Conservation (phyloP, 2,113 vertebrate species). For the Columba livia region DNA sequence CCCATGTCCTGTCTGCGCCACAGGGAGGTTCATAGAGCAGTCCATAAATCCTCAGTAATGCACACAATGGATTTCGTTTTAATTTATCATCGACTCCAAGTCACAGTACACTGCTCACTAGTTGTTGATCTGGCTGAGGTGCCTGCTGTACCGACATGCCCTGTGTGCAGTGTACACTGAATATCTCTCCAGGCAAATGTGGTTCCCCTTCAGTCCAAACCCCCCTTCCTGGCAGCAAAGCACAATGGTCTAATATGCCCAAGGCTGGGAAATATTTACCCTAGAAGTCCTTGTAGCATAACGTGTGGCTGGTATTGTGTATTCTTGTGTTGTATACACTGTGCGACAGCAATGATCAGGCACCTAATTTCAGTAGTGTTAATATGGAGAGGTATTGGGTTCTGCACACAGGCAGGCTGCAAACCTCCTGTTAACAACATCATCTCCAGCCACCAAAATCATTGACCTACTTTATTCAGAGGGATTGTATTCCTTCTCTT, state of each 20-base stretch:
- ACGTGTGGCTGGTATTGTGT: not conserved
- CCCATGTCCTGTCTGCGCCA: not conserved
- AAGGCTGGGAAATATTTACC: not conserved
- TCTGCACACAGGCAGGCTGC: not conserved
- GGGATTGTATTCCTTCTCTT: not conserved
- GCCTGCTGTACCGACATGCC: not conserved
- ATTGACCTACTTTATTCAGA: not conserved
- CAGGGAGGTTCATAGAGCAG: not conserved
- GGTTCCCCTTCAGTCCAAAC: not conserved
- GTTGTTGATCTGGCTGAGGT: not conserved
- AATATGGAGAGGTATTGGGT: not conserved
- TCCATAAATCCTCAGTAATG: conserved; percentile 7
- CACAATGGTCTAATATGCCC: not conserved
- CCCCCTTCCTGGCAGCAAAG: not conserved
- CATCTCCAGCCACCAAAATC: not conserved
- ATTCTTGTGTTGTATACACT: not conserved
- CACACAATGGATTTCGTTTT: not conserved
- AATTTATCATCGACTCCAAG: not conserved
- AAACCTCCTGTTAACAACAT: not conserved
- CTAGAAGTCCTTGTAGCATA: not conserved
- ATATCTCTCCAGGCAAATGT: not conserved
- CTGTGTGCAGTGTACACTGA: not conserved
- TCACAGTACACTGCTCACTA: not conserved
- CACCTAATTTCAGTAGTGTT: not conserved
- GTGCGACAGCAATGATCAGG: not conserved